phyloP scores from a whole-genome alignment of 2,113 vertebrate genomes.

The Heteronetta atricapilla region DNA sequence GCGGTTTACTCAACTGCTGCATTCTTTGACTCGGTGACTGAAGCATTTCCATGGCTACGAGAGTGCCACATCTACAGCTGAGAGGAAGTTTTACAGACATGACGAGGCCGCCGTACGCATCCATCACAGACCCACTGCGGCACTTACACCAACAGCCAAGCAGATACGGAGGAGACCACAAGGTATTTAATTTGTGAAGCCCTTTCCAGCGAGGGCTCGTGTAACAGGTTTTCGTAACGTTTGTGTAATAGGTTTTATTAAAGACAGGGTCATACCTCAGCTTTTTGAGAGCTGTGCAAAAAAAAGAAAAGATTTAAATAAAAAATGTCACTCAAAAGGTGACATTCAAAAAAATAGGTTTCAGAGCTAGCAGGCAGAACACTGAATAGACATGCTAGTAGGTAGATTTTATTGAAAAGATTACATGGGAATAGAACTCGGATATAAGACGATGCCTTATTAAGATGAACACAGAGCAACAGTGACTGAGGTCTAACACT shows the following conservation, averaged over 20 bases:
- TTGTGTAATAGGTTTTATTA: neutral
- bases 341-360: neutral
- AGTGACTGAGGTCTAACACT: fast-evolving
- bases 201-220: neutral
- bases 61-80: neutral
- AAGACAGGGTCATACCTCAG: neutral
- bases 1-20: neutral
- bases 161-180: neutral
- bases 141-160: neutral
- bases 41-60: neutral
- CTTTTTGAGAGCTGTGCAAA: fast-evolving
- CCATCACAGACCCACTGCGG: neutral
- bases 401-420: neutral
- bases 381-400: neutral
- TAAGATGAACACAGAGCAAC: neutral
- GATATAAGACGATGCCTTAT: fast-evolving
- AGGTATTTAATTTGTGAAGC: neutral
- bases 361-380: neutral
- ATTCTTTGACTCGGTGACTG: neutral
- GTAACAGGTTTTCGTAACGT: too few species aligned
- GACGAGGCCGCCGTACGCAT: fast-evolving
- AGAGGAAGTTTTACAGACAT: neutral
- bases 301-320: neutral
- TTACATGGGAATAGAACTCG: neutral
- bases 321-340: neutral